Evolutionary conservation across 2,888 invertebrate species (phyloP).

Genomic region (Caenorhabditis drosophilae): DNA sequence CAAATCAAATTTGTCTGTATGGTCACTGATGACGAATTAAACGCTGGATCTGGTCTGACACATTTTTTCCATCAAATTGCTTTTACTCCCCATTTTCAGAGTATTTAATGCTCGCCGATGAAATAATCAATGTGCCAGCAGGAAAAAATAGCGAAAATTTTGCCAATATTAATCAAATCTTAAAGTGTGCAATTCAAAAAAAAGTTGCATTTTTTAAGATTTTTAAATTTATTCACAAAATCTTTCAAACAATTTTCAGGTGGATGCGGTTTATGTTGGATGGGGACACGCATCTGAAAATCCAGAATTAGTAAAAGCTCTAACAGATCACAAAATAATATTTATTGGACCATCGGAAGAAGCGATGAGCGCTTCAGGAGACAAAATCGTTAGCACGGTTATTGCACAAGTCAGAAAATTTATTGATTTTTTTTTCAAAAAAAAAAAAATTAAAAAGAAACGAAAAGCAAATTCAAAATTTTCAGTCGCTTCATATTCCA

Average conservation of each 20-base stretch:
- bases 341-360: slow-evolving; percentile 88
- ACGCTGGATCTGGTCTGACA: slow-evolving; percentile 18
- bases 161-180: slow-evolving; percentile 95
- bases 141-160: slow-evolving; percentile 98
- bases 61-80: slow-evolving; percentile 1
- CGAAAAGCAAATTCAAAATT: no score
- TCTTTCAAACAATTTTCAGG: slow-evolving; percentile 5
- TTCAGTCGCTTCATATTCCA: slow-evolving; percentile 84
- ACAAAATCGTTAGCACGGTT: slow-evolving; percentile 97
- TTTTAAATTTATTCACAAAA: background rate
- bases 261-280: slow-evolving; percentile 93
- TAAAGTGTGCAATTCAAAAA: slow-evolving; percentile 81
- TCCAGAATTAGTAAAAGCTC: slow-evolving; percentile 92
- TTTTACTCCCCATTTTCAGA: slow-evolving; percentile 75
- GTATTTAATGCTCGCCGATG: slow-evolving; percentile 98
- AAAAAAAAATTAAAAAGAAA: no score
- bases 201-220: background rate
- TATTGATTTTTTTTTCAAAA: no score
- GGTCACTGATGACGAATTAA: slow-evolving; percentile 31
- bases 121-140: slow-evolving; percentile 95
- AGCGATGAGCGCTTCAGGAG: slow-evolving; percentile 98
- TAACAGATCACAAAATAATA: slow-evolving; percentile 86
- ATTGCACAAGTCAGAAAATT: slow-evolving; percentile 93
- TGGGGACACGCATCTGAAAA: slow-evolving; percentile 99
- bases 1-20: slow-evolving; percentile 25